Percentiles rank a stretch among this genome's conserved stretches.
These are phyloP conservation scores for Tangara arthus DNA, from an alignment of 2,797 vertebrate species.

Conservation along the genomic window DNA sequence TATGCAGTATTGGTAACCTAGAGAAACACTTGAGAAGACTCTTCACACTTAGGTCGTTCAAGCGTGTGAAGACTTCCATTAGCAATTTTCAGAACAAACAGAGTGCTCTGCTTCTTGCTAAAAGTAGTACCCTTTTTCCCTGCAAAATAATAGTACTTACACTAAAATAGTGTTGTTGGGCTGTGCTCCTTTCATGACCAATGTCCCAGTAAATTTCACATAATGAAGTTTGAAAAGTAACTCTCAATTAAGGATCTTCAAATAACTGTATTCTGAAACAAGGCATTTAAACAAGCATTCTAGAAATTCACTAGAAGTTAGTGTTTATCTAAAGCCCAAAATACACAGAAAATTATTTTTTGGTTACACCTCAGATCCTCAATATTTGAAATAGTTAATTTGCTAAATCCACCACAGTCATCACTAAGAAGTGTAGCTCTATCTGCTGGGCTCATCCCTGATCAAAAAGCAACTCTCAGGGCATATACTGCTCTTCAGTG, in stretches of 20 bases:
- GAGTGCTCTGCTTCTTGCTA: neutral
- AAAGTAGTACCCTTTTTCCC: neutral
- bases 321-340: neutral
- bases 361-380: neutral
- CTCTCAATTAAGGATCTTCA: neutral
- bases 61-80: neutral
- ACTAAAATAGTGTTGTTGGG: neutral
- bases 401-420: neutral
- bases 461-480: neutral
- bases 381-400: neutral
- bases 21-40: conserved; percentile 10
- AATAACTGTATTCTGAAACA: neutral
- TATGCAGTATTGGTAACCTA: neutral
- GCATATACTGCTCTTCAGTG: neutral
- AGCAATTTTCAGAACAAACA: conserved; percentile 18
- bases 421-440: neutral
- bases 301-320: neutral
- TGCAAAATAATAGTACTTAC: neutral
- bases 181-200: neutral
- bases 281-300: neutral
- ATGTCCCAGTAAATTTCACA: neutral
- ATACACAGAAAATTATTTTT: neutral
- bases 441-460: neutral
- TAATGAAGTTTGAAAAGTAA: neutral
- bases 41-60: neutral